Conservation (phyloP, 2,797 vertebrate genomes). For the Acipenser oxyrinchus region DNA sequence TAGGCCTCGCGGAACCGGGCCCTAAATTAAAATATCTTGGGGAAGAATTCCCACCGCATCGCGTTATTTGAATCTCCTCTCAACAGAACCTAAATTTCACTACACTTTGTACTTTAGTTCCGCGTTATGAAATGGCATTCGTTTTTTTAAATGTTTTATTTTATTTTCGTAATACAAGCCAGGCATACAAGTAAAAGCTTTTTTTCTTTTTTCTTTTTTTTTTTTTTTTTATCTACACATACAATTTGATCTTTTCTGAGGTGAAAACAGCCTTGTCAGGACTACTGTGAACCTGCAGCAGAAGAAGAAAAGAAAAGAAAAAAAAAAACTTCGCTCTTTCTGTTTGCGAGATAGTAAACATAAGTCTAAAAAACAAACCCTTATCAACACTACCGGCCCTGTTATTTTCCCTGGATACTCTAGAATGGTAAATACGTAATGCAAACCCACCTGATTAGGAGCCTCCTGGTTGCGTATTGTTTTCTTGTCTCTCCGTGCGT, state of each 20-base stretch:
- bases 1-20: conserved; percentile 12
- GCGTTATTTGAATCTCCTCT: neutral
- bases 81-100: conserved; percentile 4
- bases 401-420: neutral
- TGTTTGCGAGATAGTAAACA: neutral
- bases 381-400: conserved; percentile 16
- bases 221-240: too few relatives aligned
- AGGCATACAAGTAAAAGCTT: neutral
- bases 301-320: neutral
- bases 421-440: conserved; percentile 3
- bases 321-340: conserved; percentile 4
- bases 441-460: conserved; percentile 2
- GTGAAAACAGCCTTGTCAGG: conserved; percentile 5
- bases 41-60: neutral
- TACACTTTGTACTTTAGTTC: too few relatives aligned
- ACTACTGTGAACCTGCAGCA: conserved; percentile 1
- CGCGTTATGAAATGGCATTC: too few relatives aligned
- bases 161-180: neutral
- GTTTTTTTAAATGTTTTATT: too few relatives aligned
- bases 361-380: conserved; percentile 9
- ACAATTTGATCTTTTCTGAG: neutral
- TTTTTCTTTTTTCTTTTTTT: too few relatives aligned
- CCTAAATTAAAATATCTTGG: neutral
- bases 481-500: conserved; percentile 5
- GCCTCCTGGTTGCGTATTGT: neutral